phyloP scores from a whole-genome alignment of 2,888 invertebrate genomes.

The Stenolophus ochropezus region DNA sequence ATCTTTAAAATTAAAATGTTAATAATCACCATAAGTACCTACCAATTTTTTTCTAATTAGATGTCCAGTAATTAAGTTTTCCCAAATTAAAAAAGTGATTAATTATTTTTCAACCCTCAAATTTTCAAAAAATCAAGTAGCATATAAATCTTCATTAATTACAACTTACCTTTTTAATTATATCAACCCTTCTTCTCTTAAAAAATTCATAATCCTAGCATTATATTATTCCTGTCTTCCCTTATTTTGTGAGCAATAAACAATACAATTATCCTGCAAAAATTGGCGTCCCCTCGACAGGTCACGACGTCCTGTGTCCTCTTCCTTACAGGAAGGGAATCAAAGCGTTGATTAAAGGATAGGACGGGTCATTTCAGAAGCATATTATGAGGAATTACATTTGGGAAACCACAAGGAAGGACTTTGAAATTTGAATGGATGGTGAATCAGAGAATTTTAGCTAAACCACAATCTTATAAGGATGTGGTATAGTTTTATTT shows the following conservation, averaged over 20 bases:
- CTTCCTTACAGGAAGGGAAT: conserved; percentile 18
- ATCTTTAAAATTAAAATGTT: background rate
- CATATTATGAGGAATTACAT: conserved; percentile 27
- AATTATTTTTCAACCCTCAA: background rate
- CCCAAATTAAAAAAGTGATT: background rate
- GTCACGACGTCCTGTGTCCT: conserved; percentile 17
- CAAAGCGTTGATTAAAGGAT: conserved; percentile 32
- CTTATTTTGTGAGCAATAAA: conserved; percentile 31
- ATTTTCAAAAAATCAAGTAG: background rate
- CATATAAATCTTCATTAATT: conserved; percentile 46
- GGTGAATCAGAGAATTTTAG: background rate
- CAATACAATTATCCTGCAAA: conserved; percentile 42
- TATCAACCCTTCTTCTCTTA: conserved; percentile 34
- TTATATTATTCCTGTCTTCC: conserved; percentile 43
- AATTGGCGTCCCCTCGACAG: conserved; percentile 31
- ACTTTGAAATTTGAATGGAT: background rate
- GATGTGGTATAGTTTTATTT: background rate
- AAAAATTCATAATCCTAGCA: conserved; percentile 46
- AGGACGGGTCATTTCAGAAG: background rate
- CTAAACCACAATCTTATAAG: background rate
- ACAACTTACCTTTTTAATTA: conserved; percentile 36
- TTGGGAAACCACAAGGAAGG: conserved; percentile 3
- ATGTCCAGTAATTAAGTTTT: too few species aligned
- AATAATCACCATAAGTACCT: background rate
- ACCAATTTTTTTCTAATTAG: background rate